A percentile compares a stretch with the other conserved stretches of the same genome.
phyloP scores from a whole-genome alignment of 2,113 vertebrate species.

The Bothrops jararaca region DNA sequence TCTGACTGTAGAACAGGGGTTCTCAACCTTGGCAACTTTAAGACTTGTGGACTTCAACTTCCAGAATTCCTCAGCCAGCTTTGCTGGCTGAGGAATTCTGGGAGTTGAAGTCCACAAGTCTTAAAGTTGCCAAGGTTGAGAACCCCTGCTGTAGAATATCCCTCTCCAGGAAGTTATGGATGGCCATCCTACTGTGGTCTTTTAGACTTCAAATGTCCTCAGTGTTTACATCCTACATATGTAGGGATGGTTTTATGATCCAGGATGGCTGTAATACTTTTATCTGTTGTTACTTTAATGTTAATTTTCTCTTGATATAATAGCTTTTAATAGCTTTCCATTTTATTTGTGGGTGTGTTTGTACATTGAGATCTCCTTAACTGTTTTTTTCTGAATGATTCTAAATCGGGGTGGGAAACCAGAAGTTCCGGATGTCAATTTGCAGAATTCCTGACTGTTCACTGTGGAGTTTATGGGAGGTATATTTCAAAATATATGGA shows the following conservation, averaged over 20 bases:
- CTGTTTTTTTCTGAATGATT: not conserved
- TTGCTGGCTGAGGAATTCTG: no score
- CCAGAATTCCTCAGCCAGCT: no score
- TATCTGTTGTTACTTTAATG: not conserved
- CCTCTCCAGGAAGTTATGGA: not conserved
- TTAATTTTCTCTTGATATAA: not conserved
- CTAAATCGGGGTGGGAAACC: not conserved
- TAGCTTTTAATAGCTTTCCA: not conserved
- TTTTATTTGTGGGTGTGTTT: not conserved
- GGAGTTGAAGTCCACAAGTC: no score
- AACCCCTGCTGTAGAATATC: no score
- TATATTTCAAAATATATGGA: not conserved
- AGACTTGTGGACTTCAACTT: no score
- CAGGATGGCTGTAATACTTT: not conserved
- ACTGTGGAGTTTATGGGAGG: not conserved
- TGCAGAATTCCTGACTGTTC: not conserved
- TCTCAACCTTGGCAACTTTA: no score
- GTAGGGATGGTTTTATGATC: not conserved
- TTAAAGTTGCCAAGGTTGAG: no score
- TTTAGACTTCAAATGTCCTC: not conserved
- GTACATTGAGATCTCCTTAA: not conserved
- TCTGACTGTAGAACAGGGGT: no score
- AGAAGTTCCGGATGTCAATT: not conserved
- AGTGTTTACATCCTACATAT: not conserved
- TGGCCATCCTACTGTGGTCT: not conserved